Percentiles rank a stretch among this genome's conserved stretches.
phyloP scores from a whole-genome alignment of 2,797 vertebrate species.

The Bovichtus variegatus region DNA sequence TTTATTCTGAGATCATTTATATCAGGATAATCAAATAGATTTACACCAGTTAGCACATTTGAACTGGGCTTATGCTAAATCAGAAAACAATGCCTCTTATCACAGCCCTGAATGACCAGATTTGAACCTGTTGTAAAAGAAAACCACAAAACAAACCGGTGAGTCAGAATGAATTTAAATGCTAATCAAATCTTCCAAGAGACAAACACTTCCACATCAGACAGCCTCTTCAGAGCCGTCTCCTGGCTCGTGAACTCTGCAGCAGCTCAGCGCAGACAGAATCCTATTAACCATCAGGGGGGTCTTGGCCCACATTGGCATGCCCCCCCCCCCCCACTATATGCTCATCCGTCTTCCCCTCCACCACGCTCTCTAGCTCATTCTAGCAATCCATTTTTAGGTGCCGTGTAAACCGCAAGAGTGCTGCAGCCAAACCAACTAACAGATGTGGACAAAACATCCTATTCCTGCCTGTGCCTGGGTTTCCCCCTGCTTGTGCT shows the following conservation, averaged over 20 bases:
- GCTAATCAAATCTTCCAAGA: slow-evolving; percentile 62
- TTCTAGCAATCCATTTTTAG: slow-evolving; percentile 77
- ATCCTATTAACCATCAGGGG: slow-evolving; percentile 77
- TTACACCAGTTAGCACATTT: background rate
- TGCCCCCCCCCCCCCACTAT: slow-evolving; percentile 69
- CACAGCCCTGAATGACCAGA: background rate
- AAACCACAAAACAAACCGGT: slow-evolving; percentile 9
- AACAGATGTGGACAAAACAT: slow-evolving; percentile 82
- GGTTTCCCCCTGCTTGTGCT: slow-evolving; percentile 80
- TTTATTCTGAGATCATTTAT: background rate
- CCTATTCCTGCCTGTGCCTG: slow-evolving; percentile 76
- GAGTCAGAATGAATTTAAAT: slow-evolving; percentile 54
- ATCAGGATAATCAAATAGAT: background rate
- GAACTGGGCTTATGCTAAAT: background rate
- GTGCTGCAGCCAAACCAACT: slow-evolving; percentile 73
- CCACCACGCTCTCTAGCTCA: slow-evolving; percentile 56
- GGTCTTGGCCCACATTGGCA: slow-evolving; percentile 74
- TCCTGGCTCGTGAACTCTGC: slow-evolving; percentile 66
- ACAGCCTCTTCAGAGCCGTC: slow-evolving; percentile 51
- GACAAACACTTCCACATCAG: slow-evolving; percentile 59
- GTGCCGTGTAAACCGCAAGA: slow-evolving; percentile 69
- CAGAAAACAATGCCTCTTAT: background rate
- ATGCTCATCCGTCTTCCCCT: slow-evolving; percentile 65
- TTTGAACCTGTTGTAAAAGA: slow-evolving; percentile 16
- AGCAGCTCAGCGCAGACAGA: slow-evolving; percentile 71